Evolutionary conservation across 2,113 vertebrate genomes (phyloP).

Genomic region (Lontra canadensis): DNA sequence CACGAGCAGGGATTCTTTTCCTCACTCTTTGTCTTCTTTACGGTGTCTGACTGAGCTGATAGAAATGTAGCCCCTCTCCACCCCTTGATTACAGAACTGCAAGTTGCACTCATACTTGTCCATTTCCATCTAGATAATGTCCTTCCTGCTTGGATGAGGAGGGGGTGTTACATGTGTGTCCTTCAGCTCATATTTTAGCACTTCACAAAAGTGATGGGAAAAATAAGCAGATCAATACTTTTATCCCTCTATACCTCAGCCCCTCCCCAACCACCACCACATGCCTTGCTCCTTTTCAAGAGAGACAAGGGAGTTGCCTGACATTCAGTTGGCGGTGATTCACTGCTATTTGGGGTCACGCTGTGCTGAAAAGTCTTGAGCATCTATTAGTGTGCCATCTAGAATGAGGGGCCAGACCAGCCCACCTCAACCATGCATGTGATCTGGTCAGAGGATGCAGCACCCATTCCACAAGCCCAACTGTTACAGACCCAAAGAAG

Average conservation of each 20-base stretch:
- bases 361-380: background rate
- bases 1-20: background rate
- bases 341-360: background rate
- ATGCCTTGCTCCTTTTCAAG: background rate
- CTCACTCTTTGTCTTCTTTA: background rate
- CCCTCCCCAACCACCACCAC: background rate
- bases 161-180: too few relatives aligned
- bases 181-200: background rate
- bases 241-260: background rate
- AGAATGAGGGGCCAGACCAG: background rate
- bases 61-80: background rate
- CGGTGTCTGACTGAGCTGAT: background rate
- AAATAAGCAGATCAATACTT: background rate
- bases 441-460: background rate
- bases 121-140: background rate
- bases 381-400: background rate
- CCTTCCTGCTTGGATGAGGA: background rate
- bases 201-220: background rate
- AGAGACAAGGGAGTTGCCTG: background rate
- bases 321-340: background rate
- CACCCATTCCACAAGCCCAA: rapidly evolving
- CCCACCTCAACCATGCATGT: rapidly evolving
- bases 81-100: background rate
- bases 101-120: background rate
- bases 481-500: background rate